Evolutionary conservation across 2,113 vertebrate genomes (phyloP), one percentile per base, ranked within the genome.

Genomic region (Spizaetus ornatus): DNA sequence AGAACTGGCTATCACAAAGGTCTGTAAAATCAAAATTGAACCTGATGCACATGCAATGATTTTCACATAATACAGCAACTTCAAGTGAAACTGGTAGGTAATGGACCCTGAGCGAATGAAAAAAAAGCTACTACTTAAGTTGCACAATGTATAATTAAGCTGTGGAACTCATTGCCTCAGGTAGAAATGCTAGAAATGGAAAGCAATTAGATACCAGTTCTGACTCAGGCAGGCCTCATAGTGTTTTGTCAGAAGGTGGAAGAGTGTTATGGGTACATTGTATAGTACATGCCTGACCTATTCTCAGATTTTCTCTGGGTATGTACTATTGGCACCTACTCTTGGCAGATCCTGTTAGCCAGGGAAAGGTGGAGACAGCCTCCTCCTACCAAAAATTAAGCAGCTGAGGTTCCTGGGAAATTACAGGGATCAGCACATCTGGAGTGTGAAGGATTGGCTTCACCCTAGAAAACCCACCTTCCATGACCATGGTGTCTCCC

Each of bases 401-500:
- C n/a, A 72, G 36, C 34, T 67, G 70, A 72, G 7, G 5, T 72
- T 82, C 13, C 53, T 50, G 23, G 42, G 52, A 40, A 59, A 40
- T 69, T 69, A n/a, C 29, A 25, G 36, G 27, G 18, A 85, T 62
- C 29, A 40, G 72, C 23, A 62, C 9, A 52, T 76, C n/a, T 55
- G 32, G 21, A 90, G 31, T 18, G 31, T 0, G 0, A 86, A 77
- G 53, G 36, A 86, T 47, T 69, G 16, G 14, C 43, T 76, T 85
- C 18, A 48, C 29, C 15, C 22, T 47, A 38, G 20, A 38, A 82
- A 80, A 61, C 9, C 10, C 48, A 61, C 36, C 19, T 83, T 86
- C 23, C 7, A 27, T 3, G 9, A 70, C 34, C 0, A 6, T 0
- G 4, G 7, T 31, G n/a, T 80, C 42, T 80, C 11, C 25, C 45